Conservation (phyloP, 2,797 vertebrate genomes). For the Alca torda region DNA sequence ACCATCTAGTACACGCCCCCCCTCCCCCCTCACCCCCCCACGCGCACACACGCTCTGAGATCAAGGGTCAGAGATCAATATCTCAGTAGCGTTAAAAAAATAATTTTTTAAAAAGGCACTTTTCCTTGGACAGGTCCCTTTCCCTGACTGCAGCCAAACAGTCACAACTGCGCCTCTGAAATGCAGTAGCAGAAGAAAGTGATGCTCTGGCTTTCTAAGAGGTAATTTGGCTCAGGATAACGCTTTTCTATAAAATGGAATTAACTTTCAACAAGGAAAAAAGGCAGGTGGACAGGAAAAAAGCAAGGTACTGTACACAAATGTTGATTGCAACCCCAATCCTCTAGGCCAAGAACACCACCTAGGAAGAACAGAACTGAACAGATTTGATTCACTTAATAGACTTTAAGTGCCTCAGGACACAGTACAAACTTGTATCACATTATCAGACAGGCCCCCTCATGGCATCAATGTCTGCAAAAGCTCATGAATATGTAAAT, state of each 20-base stretch:
- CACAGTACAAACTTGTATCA: conserved; percentile 77
- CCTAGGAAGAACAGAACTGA: conserved; percentile 51
- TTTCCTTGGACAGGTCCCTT: neutral
- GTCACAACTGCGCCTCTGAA: neutral
- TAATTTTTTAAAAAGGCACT: neutral
- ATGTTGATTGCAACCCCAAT: conserved; percentile 1
- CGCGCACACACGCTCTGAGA: neutral
- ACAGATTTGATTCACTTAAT: conserved; percentile 74
- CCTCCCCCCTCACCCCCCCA: too few species aligned
- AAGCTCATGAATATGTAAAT: conserved; percentile 83
- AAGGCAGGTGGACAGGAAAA: neutral
- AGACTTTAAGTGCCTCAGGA: conserved; percentile 77
- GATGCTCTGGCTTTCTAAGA: neutral
- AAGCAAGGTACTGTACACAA: neutral
- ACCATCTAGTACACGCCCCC: neutral
- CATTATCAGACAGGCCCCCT: conserved; percentile 77
- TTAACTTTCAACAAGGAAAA: neutral
- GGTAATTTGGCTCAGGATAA: neutral
- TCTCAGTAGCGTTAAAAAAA: neutral
- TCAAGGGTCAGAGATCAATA: neutral
- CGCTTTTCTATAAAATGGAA: neutral
- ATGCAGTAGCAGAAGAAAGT: neutral
- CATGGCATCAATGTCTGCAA: conserved; percentile 63
- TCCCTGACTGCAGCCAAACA: neutral
- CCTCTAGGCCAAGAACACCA: conserved; percentile 53